Conservation (phyloP, 2,113 vertebrate genomes). For the Muscicapa adusta region DNA sequence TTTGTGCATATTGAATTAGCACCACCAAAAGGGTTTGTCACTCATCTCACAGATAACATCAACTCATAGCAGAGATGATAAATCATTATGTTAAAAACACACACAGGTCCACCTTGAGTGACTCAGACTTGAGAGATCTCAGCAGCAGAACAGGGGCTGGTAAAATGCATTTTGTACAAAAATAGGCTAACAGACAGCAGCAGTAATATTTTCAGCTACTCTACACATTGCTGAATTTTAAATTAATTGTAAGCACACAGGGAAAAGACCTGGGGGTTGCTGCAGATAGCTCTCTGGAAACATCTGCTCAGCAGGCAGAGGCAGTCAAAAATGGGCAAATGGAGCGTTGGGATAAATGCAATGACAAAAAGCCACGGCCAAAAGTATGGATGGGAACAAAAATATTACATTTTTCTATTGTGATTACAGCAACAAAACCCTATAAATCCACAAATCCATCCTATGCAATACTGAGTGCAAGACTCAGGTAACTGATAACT, state of each 20-base stretch:
- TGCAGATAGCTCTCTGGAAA: constrained; percentile 20
- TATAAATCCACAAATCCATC: background rate
- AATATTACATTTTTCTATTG: background rate
- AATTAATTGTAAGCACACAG: constrained; percentile 28
- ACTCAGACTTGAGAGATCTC: background rate
- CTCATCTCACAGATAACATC: background rate
- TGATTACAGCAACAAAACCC: background rate
- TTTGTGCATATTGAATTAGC: background rate
- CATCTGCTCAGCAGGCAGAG: constrained; percentile 36
- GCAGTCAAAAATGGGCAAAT: background rate
- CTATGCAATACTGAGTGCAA: background rate
- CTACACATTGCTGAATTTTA: constrained; percentile 28
- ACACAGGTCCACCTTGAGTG: background rate
- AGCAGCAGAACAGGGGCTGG: background rate
- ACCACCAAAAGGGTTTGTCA: background rate
- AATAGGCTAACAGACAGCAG: background rate
- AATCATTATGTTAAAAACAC: background rate
- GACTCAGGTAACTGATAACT: background rate
- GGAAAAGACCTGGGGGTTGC: constrained; percentile 45
- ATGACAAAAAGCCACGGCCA: background rate
- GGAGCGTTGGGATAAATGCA: background rate
- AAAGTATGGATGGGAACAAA: background rate
- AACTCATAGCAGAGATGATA: background rate
- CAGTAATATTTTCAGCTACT: constrained; percentile 23
- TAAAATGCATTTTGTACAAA: background rate